Percentiles rank a stretch among this genome's conserved stretches.
These are phyloP conservation scores for Campylorhamphus procurvoides DNA, from an alignment of 2,113 vertebrate species.

Conservation along the genomic window DNA sequence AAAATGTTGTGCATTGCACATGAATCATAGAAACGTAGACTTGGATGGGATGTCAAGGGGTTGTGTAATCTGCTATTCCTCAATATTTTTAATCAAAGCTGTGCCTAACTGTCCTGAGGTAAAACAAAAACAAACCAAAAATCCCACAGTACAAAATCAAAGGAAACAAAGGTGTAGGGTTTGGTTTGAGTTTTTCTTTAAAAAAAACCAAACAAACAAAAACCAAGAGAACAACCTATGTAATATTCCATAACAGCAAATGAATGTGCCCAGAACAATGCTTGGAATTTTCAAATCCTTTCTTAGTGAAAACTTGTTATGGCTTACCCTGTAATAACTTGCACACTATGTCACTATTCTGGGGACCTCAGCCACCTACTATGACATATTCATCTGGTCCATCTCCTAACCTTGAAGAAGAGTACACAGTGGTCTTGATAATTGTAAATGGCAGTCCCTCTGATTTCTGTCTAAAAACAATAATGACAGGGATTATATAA, in stretches of 20 bases:
- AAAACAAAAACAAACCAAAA: background rate
- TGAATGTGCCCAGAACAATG: background rate
- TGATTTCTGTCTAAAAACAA: background rate
- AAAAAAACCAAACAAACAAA: too few relatives aligned
- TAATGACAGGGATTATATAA: background rate
- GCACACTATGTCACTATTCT: background rate
- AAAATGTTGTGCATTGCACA: background rate
- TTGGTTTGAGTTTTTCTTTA: background rate
- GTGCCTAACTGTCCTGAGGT: background rate
- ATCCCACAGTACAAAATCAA: background rate
- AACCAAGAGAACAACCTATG: background rate
- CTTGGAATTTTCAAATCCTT: background rate
- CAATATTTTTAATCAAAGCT: constrained; percentile 16
- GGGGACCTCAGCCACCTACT: background rate
- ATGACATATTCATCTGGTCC: background rate
- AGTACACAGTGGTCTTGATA: background rate
- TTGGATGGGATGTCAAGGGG: background rate
- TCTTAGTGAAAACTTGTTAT: background rate
- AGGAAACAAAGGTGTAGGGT: background rate
- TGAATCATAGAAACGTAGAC: background rate
- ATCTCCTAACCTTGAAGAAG: background rate
- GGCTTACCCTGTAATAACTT: background rate
- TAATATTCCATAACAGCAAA: background rate
- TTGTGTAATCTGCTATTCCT: background rate
- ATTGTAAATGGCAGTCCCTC: background rate